A percentile compares a stretch with the other conserved stretches of the same genome.
These are phyloP conservation scores for Odontamblyopus rebecca DNA, from an alignment of 2,797 vertebrate species.

Conservation along the genomic window DNA sequence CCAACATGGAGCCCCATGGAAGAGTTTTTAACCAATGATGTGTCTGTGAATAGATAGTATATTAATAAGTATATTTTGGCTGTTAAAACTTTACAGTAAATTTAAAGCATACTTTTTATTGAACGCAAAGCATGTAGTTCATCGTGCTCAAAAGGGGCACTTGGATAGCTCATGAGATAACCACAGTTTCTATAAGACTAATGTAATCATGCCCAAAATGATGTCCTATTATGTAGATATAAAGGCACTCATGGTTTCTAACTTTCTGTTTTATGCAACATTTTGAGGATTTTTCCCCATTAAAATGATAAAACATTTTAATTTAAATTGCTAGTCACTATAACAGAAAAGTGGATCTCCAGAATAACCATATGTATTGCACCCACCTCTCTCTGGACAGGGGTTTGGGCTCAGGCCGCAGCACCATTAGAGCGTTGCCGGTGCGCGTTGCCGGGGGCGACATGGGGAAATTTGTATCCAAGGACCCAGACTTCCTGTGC, in stretches of 20 bases:
- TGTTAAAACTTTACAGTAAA: background rate
- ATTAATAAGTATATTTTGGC: background rate
- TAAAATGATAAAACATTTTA: no score
- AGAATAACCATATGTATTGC: background rate
- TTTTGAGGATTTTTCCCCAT: no score
- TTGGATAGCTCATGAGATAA: no score
- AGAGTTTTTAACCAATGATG: background rate
- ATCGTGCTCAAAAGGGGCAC: background rate
- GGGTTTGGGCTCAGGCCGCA: slow-evolving; percentile 92
- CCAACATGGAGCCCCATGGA: background rate
- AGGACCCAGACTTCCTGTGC: slow-evolving; percentile 94
- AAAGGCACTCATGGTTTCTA: no score
- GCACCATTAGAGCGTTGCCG: slow-evolving; percentile 83
- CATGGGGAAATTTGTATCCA: slow-evolving; percentile 93
- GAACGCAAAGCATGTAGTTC: background rate
- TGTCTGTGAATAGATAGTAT: background rate
- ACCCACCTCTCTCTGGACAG: slow-evolving; percentile 92
- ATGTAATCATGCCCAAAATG: background rate
- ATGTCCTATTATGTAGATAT: background rate
- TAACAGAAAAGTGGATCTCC: no score
- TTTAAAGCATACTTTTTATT: no score
- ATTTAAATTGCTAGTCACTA: no score
- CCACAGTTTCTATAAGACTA: no score
- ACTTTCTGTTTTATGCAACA: no score
- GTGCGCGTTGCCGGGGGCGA: slow-evolving; percentile 86